Evolutionary conservation across 2,888 invertebrate species (phyloP), one percentile per base, ranked within the genome.

Genomic region (Priocnemis perturbator): DNA sequence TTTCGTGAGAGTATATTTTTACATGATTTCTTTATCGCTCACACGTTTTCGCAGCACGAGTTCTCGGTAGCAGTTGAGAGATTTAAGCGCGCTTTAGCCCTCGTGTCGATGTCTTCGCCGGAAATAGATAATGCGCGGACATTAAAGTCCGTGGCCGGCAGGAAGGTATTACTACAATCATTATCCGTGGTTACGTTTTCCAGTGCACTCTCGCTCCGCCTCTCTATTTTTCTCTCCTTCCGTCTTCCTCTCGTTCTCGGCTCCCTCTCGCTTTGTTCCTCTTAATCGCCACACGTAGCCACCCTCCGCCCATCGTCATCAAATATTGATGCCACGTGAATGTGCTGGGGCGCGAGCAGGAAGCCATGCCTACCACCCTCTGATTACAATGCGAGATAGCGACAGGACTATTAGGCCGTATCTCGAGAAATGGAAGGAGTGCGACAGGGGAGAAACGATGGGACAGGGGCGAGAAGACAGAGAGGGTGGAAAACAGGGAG

Each of bases 361-460:
- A 76, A 77, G 76, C 74, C 73, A 72, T 76, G 68, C 67, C 71
- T 19, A 75, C 62, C 71, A 74, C 67, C 74, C 71, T 68, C 64
- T 68, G 81, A 81, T 79, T 75, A 75, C 76, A 71, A 78, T 70
- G 67, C 69, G 60, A 75, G 78, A 78, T 76, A 78, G 71, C 69
- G 68, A 67, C 69, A 63, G 71, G 69, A 73, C 70, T 78, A 77
- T 73, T 78, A 77, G 67, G 61, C 67, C 48, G 50, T 64, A 70
- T 73, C 69, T 77, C 70, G 67, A 67, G 69, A 69, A 61, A 64
- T 69, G 69, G 53, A 45, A 68, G 64, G 57, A 52, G 59, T 37
- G 37, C 37, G 50, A 5, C 50, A n/a, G 19, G 50, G 17, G 50
- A n/a, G 50, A 19, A 19, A 19, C 19, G 17, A 50, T 17, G 50